Evolutionary conservation across 2,113 vertebrate genomes (phyloP).

Genomic region (Xiphias gladius): DNA sequence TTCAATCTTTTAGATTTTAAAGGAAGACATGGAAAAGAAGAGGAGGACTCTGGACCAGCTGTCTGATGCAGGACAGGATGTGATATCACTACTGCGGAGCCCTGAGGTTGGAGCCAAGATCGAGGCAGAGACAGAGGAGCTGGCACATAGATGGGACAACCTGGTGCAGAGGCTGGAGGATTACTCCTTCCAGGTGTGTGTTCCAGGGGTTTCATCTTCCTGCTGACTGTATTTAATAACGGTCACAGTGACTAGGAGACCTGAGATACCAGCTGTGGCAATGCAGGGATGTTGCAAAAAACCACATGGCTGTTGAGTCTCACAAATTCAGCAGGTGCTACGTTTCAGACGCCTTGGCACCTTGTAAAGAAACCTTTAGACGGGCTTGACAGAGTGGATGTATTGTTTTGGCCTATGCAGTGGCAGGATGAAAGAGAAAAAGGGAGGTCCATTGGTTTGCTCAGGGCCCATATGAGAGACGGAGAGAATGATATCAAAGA

Average conservation of each 20-base stretch:
- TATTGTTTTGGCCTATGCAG: no score
- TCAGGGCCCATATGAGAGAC: background rate
- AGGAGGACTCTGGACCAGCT: constrained; percentile 90
- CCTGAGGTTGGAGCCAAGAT: constrained; percentile 85
- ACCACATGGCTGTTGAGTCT: background rate
- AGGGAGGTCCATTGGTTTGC: background rate
- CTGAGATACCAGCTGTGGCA: background rate
- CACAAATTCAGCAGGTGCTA: background rate
- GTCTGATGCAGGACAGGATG: constrained; percentile 91
- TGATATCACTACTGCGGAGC: constrained; percentile 87
- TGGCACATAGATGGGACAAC: constrained; percentile 95
- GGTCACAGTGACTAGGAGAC: background rate
- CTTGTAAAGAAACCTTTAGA: background rate
- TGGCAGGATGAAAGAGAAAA: no score
- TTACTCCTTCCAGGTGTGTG: constrained; percentile 92
- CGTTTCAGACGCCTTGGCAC: background rate
- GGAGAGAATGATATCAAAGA: background rate
- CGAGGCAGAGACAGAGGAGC: constrained; percentile 88
- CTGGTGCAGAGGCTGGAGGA: constrained; percentile 97
- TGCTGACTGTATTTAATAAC: background rate
- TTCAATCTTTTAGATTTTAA: constrained; percentile 86
- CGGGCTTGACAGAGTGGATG: no score
- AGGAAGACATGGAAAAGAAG: constrained; percentile 97
- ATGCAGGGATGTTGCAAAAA: background rate
- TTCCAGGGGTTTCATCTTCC: background rate